A percentile compares a stretch with the other conserved stretches of the same genome.
These are phyloP conservation scores for Marcusenius ussheri DNA, from an alignment of 2,113 vertebrate genomes.

Conservation along the genomic window DNA sequence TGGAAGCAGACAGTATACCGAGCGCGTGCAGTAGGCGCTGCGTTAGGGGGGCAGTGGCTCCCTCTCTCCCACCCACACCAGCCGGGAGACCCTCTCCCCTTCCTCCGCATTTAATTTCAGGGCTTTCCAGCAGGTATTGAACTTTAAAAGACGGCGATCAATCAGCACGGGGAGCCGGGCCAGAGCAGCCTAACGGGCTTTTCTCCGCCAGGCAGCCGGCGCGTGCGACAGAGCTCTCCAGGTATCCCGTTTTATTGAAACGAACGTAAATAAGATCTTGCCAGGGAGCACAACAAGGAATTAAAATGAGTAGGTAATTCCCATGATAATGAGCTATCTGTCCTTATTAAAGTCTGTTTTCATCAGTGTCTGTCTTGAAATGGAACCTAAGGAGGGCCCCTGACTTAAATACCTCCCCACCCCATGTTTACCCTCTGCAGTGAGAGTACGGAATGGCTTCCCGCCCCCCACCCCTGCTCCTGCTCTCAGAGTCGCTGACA, in stretches of 20 bases:
- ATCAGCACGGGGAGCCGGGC: not conserved
- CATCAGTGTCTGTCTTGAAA: not conserved
- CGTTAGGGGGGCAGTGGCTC: not conserved
- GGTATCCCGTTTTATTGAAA: slow-evolving; percentile 12
- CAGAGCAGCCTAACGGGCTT: not conserved
- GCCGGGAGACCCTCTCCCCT: not conserved
- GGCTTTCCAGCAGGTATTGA: slow-evolving; percentile 22
- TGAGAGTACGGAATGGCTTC: not conserved
- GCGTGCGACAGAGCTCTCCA: not conserved
- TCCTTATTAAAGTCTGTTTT: not conserved
- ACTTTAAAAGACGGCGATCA: slow-evolving; percentile 17
- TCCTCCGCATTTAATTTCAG: slow-evolving; percentile 25
- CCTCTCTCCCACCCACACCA: not conserved
- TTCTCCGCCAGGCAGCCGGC: not conserved
- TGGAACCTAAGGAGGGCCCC: not conserved
- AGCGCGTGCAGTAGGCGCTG: not conserved
- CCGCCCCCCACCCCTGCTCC: not conserved
- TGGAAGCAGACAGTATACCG: not conserved
- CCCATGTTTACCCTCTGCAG: not conserved
- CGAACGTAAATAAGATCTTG: not conserved
- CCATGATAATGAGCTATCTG: slow-evolving; percentile 1
- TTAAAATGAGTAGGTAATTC: slow-evolving; percentile 8
- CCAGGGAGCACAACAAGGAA: not conserved
- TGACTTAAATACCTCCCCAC: not conserved
- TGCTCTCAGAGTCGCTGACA: not conserved